Evolutionary conservation across 1,140 invertebrate species (phyloP).

Genomic region (Drosophila albomicans): DNA sequence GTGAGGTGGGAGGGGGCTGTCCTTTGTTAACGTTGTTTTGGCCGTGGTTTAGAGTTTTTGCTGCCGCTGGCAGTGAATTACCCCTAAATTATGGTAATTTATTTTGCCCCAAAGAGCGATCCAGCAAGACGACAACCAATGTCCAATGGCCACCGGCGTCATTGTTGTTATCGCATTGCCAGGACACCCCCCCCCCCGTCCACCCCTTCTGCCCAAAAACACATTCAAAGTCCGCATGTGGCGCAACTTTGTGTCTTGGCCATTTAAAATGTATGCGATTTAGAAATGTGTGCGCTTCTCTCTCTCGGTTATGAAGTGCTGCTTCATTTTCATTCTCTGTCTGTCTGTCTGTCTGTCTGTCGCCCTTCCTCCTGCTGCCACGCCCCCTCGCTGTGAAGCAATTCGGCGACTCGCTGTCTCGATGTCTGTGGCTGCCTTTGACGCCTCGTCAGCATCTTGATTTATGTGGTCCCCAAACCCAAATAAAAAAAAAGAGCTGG

Average conservation of each 20-base stretch:
- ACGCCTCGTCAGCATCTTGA: constrained; percentile 73
- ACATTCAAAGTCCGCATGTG: constrained; percentile 27
- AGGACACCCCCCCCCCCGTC: neutral
- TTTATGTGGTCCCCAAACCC: constrained; percentile 53
- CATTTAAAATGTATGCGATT: constrained; percentile 53
- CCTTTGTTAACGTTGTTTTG: constrained; percentile 51
- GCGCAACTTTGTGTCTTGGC: constrained; percentile 35
- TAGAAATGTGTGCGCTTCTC: neutral
- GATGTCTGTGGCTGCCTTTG: constrained; percentile 53
- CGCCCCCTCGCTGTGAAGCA: neutral
- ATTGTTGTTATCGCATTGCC: constrained; percentile 50
- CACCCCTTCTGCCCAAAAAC: neutral
- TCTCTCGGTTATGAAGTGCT: constrained; percentile 35
- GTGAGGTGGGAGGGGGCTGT: neutral
- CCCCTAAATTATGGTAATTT: constrained; percentile 84
- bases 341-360: neutral
- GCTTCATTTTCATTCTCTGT: neutral
- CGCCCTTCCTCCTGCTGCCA: neutral
- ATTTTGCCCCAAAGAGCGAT: constrained; percentile 82
- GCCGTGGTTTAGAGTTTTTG: constrained; percentile 49
- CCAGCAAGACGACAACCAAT: constrained; percentile 65
- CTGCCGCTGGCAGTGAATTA: constrained; percentile 68
- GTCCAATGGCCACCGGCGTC: constrained; percentile 44
- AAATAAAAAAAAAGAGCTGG: constrained; percentile 56
- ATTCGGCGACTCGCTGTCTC: constrained; percentile 29